These are phyloP conservation scores for Graptemys geographica DNA, from an alignment of 2,797 vertebrate species.

Conservation along the genomic window DNA sequence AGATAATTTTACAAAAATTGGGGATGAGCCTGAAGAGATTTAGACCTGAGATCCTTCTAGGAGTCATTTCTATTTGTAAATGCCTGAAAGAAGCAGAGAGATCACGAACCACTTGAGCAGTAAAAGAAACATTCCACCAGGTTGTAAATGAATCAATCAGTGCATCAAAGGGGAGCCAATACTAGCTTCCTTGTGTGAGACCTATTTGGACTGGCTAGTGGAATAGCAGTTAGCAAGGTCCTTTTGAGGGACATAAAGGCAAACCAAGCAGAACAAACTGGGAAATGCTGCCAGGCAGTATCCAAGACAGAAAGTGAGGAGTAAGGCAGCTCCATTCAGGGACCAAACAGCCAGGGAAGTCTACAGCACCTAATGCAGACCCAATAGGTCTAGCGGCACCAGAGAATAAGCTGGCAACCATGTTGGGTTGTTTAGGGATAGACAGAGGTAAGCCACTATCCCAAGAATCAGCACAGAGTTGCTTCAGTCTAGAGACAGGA, in stretches of 20 bases:
- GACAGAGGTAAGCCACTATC: neutral
- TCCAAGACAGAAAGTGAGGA: neutral
- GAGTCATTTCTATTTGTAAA: constrained; percentile 14
- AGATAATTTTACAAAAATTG: constrained; percentile 11
- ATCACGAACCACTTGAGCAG: neutral
- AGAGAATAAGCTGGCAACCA: neutral
- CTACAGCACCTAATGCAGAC: neutral
- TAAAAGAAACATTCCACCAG: neutral
- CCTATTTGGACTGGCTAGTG: neutral
- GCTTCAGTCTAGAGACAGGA: neutral
- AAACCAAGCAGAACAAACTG: neutral
- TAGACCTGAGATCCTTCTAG: constrained; percentile 29
- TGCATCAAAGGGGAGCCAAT: neutral
- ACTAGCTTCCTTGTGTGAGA: neutral
- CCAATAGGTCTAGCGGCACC: neutral
- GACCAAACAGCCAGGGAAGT: neutral
- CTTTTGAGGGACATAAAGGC: neutral
- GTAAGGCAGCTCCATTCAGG: neutral
- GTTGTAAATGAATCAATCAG: neutral
- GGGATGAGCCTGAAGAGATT: constrained; percentile 17
- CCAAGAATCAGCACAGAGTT: neutral
- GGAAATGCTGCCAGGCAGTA: neutral
- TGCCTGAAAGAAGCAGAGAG: neutral
- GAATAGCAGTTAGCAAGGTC: neutral
- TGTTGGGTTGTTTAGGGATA: neutral